Percentiles rank a stretch among this genome's conserved stretches.
Evolutionary conservation across 1,140 invertebrate genomes (phyloP).

Genomic region (Spodoptera frugiperda): DNA sequence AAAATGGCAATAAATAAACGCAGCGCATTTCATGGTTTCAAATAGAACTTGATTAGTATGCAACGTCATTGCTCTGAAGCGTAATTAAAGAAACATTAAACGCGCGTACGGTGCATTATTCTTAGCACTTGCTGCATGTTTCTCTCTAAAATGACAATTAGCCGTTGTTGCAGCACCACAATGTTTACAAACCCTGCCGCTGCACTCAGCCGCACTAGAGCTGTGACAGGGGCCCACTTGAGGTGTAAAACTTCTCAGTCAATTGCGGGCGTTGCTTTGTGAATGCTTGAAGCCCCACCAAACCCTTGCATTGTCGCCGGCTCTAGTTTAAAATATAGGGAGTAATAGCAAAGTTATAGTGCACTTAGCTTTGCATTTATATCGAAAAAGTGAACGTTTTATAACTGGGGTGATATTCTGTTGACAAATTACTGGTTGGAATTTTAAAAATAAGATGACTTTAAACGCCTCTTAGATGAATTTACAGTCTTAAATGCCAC

Average conservation of each 20-base stretch:
- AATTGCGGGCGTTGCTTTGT: conserved; percentile 77
- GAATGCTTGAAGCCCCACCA: conserved; percentile 68
- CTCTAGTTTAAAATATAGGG: conserved; percentile 23
- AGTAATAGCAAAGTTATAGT: not conserved
- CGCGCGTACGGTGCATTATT: conserved; percentile 18
- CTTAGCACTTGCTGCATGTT: conserved; percentile 25
- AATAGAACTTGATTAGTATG: not conserved
- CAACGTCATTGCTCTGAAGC: not conserved
- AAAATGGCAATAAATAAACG: not conserved
- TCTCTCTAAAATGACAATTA: conserved; percentile 49
- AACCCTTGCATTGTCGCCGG: conserved; percentile 56
- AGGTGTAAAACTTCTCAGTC: conserved; percentile 74
- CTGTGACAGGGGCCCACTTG: conserved; percentile 68
- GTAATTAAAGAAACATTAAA: conserved; percentile 29
- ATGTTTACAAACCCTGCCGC: conserved; percentile 69
- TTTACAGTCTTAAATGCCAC: conserved; percentile 26
- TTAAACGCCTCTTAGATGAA: conserved; percentile 12
- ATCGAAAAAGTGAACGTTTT: not conserved
- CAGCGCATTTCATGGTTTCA: not conserved
- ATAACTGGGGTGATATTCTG: not conserved
- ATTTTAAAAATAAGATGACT: conserved; percentile 10
- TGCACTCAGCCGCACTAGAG: conserved; percentile 60
- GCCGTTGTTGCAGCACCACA: conserved; percentile 57
- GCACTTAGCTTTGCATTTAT: not conserved
- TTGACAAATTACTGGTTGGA: not conserved